A percentile compares a stretch with the other conserved stretches of the same genome.
These are phyloP conservation scores for Rhinoptilus africanus DNA, from an alignment of 2,113 vertebrate genomes.

Conservation along the genomic window DNA sequence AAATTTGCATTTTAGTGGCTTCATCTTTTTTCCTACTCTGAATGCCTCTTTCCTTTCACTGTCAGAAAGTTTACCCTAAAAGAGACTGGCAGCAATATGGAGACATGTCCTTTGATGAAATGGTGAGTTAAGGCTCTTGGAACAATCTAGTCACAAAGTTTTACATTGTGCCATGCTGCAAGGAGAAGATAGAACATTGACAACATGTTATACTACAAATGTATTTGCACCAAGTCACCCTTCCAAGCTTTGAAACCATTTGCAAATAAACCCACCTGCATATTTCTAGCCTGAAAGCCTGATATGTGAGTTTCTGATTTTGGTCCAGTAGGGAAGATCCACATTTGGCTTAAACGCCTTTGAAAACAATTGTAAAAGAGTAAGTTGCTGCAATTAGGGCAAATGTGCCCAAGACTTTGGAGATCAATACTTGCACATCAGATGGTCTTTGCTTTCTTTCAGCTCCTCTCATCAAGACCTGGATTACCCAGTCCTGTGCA, in stretches of 20 bases:
- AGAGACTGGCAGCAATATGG: background rate
- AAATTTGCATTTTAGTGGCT: conserved; percentile 68
- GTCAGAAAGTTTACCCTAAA: background rate
- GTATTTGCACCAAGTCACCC: background rate
- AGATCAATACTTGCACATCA: background rate
- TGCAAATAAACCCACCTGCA: background rate
- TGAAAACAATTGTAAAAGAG: background rate
- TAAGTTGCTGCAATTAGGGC: background rate
- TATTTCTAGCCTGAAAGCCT: background rate
- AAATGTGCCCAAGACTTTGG: background rate
- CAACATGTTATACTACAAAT: background rate
- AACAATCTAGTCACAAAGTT: background rate
- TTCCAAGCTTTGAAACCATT: background rate
- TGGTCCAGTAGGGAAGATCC: background rate
- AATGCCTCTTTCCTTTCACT: conserved; percentile 12
- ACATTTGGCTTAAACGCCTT: background rate
- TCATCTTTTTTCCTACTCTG: conserved; percentile 29
- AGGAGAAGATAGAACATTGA: background rate
- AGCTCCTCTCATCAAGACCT: background rate
- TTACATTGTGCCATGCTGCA: background rate
- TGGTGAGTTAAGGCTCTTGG: background rate
- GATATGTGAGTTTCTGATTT: background rate
- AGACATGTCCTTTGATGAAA: background rate
- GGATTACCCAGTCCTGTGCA: background rate
- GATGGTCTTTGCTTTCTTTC: background rate